Base-by-base conservation (phyloP, 2,797 vertebrate species). In the Rhynchonycteris naso region DNA sequence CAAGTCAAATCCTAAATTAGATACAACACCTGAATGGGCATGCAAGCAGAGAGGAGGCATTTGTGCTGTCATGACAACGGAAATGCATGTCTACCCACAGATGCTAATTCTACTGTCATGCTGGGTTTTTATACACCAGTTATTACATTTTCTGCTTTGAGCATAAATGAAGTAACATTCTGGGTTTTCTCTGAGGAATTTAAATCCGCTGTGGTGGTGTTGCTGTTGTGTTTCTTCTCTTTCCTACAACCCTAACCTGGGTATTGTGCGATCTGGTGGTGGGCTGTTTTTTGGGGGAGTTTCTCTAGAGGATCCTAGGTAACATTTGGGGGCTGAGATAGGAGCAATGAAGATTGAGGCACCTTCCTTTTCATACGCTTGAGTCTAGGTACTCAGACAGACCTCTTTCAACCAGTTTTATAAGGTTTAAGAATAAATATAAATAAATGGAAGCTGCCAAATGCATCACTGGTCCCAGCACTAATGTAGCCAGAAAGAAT, bases 61-160 rank as follows among this genome's bases (percentile, higher is more conserved):
- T 19, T 3, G 18, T 65, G 89, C 96, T 97, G 94, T 91, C 94
- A 95, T 94, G 94, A 94, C 95, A 95, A 96, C 96, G 80, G 76
- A 95, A 95, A 88, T 94, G 83, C 76, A 19, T 3, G 56, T 92
- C 85, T 91, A 71, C 74, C 76, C 71, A 50, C 61, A 65, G 58
- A 95, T 56, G 66, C 59, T 93, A 95, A 96, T 90, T 95, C 65
- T 65, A 61, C 88, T 89, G 74, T 88, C 76, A 35, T 7, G 63
- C 65, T 87, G 76, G 38, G 35, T 30, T 91, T 87, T 65, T 65
- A 86, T 22, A 84, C 56, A 59, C 68, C 43, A 22, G 66, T 81
- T 71, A 61, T 85, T 92, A 14, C 47, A 33, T 93, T 91, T 75
- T 90, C 43, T 54, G 76, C 65, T 76, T 43, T 4, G 35, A 68